phyloP scores from a whole-genome alignment of 2,888 invertebrate species.

The Vesta saturnalis region DNA sequence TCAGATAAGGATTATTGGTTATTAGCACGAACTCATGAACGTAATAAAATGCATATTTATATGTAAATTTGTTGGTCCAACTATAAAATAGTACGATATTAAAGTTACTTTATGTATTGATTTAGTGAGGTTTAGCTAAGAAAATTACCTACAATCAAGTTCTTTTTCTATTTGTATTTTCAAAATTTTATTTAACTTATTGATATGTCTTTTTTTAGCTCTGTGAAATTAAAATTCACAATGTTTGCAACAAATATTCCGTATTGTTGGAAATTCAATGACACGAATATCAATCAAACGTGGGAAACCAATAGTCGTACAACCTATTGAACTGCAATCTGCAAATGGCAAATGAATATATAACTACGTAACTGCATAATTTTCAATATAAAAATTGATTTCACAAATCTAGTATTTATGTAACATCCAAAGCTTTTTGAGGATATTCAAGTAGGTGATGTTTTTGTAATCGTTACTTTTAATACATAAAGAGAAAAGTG shows the following conservation, averaged over 20 bases:
- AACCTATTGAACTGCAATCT: constrained; percentile 19
- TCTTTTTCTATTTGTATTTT: too few species aligned
- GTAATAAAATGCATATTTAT: constrained; percentile 24
- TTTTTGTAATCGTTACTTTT: too few species aligned
- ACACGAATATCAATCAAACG: constrained; percentile 20
- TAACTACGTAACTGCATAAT: constrained; percentile 1
- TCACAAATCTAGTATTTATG: constrained; percentile 6
- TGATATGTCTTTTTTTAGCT: neutral
- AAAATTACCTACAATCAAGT: neutral
- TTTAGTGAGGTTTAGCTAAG: neutral
- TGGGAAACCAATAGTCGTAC: constrained; percentile 18
- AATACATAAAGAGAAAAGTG: too few species aligned
- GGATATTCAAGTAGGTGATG: too few species aligned
- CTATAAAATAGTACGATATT: constrained; percentile 6
- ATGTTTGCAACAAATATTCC: neutral
- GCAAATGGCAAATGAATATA: constrained; percentile 7
- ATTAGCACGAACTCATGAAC: constrained; percentile 35
- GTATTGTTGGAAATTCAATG: constrained; percentile 5
- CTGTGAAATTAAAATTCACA: neutral
- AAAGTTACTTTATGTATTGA: neutral
- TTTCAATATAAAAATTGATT: constrained; percentile 12
- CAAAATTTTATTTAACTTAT: too few species aligned
- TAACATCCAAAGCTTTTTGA: too few species aligned
- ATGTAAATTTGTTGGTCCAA: constrained; percentile 11
- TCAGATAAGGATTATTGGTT: constrained; percentile 35